Evolutionary conservation across 2,797 vertebrate species (phyloP), one percentile per base, ranked within the genome.

Genomic region (Neosilurus hyrtlii): DNA sequence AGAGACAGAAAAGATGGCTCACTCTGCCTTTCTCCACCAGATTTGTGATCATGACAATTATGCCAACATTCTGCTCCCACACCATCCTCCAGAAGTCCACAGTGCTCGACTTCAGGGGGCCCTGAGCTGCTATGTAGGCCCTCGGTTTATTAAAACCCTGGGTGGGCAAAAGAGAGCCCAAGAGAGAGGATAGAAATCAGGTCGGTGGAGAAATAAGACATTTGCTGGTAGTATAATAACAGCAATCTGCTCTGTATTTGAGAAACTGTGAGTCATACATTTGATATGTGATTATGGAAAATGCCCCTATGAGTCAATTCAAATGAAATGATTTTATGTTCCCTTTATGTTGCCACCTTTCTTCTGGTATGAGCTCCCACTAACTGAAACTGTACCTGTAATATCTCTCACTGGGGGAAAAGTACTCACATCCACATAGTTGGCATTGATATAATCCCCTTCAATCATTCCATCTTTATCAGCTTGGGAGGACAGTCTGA

Each of bases 21-120:
- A 99, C 98, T 91, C 96, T 92, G 93, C 97, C 97, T 85, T 99
- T 99, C 92, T 99, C 98, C 90, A 98, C 90, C 10, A 99, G 95
- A 92, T 98, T 99, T 82, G 97, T 99, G 92, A 99, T 99, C 97
- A 99, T 99, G 86, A 99, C 93, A 43, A 99, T 95, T 82, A 98
- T 93, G 88, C 96, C 92, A 65, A 97, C 95, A 0, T 98, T 97
- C 87, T 98, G 96, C 88, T 99, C 97, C 97, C 98, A 99, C 81
- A 99, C 94, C 97, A 99, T 99, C 91, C 96, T 96, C 98, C 98
- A 99, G 94, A 99, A 99, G 89, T 98, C 97, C 90, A 95, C 96
- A 0, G 94, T 96, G 90, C 96, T 99, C 1, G 96, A 96, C 89
- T 94, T 96, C 87, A 99, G 92, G 7, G 98, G 97, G 0, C 97